A percentile compares a stretch with the other conserved stretches of the same genome.
Conservation (phyloP, 1,140 invertebrate genomes). For the Bombus difficillimus region DNA sequence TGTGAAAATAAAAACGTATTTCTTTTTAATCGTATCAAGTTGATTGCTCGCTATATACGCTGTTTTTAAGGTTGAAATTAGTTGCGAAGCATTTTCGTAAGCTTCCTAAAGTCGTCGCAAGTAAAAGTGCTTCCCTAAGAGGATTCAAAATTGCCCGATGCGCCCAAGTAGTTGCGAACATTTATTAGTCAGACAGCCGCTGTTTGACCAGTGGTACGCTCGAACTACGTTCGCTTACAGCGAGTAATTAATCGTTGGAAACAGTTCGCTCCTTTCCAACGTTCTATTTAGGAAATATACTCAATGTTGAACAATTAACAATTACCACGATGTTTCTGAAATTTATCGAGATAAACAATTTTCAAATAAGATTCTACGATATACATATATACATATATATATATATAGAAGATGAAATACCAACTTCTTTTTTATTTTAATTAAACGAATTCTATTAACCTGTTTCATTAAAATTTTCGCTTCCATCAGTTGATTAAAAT, state of each 20-base stretch:
- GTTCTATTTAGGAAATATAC: neutral
- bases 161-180: constrained; percentile 7
- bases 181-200: neutral
- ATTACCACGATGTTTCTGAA: neutral
- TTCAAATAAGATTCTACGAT: neutral
- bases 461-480: too few relatives aligned
- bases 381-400: neutral
- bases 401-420: too few relatives aligned
- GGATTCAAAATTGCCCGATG: constrained; percentile 23
- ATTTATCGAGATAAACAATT: too few relatives aligned
- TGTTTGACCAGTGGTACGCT: neutral
- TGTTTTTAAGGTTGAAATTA: neutral
- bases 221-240: neutral
- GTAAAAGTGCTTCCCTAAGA: neutral
- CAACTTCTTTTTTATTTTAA: too few relatives aligned
- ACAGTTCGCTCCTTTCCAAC: neutral
- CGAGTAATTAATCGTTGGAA: constrained; percentile 5
- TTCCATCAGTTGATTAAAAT: too few relatives aligned
- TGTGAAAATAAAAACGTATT: too few relatives aligned
- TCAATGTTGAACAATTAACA: neutral
- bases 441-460: too few relatives aligned
- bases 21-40: neutral
- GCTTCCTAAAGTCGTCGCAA: neutral
- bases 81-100: neutral
- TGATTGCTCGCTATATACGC: neutral